phyloP scores from a whole-genome alignment of 2,888 invertebrate genomes.

The Siphlonurus alternatus region DNA sequence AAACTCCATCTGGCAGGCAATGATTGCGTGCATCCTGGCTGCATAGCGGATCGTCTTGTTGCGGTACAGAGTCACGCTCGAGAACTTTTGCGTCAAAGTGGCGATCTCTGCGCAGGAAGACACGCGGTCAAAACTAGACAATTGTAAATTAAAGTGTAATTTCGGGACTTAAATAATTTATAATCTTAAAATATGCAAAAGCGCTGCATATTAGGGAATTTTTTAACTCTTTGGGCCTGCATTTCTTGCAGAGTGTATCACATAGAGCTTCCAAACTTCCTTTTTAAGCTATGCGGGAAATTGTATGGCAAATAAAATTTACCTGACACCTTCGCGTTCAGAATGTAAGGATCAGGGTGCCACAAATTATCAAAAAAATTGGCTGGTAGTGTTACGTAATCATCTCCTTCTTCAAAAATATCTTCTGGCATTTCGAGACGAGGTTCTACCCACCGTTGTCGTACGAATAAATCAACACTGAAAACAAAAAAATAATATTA shows the following conservation, averaged over 20 bases:
- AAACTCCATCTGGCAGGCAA: slow-evolving; percentile 77
- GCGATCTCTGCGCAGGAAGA: slow-evolving; percentile 48
- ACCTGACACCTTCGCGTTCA: slow-evolving; percentile 75
- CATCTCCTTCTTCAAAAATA: slow-evolving; percentile 64
- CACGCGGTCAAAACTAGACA: neutral
- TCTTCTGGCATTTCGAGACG: slow-evolving; percentile 56
- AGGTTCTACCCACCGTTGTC: slow-evolving; percentile 67
- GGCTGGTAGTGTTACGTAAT: slow-evolving; percentile 60
- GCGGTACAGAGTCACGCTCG: slow-evolving; percentile 59
- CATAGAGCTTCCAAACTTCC: no score
- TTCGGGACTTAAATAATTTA: neutral
- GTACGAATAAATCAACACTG: slow-evolving; percentile 72
- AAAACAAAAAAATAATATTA: slow-evolving; percentile 8
- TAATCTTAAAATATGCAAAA: no score
- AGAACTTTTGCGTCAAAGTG: slow-evolving; percentile 60
- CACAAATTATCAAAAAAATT: slow-evolving; percentile 72
- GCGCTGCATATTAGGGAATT: no score
- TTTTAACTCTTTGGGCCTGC: no score
- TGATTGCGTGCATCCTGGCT: slow-evolving; percentile 67
- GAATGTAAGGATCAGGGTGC: slow-evolving; percentile 74
- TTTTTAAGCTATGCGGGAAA: neutral
- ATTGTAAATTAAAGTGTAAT: neutral
- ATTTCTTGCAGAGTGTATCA: no score
- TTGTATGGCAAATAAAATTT: slow-evolving; percentile 16
- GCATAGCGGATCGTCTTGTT: slow-evolving; percentile 67